Evolutionary conservation across 2,888 invertebrate genomes (phyloP).

Genomic region (Diaprepes abbreviatus): DNA sequence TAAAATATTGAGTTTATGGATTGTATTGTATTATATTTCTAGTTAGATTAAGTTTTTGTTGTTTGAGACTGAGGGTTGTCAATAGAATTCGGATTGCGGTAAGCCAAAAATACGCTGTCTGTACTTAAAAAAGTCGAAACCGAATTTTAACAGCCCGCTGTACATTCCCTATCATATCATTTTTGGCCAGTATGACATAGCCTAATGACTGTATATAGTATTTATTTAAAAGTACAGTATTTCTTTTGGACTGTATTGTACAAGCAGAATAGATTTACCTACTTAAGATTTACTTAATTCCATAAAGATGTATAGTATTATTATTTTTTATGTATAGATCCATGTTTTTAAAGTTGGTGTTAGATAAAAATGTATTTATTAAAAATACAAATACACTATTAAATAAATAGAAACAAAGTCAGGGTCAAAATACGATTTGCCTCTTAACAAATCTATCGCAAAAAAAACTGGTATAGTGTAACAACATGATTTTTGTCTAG

Average conservation of each 20-base stretch:
- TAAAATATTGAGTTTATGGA: constrained; percentile 64
- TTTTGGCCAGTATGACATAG: constrained; percentile 63
- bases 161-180: constrained; percentile 63
- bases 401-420: constrained; percentile 47
- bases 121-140: constrained; percentile 36
- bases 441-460: constrained; percentile 40
- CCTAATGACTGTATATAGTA: constrained; percentile 63
- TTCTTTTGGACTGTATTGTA: constrained; percentile 33
- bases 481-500: constrained; percentile 47
- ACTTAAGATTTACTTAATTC: constrained; percentile 50
- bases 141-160: constrained; percentile 58
- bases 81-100: constrained; percentile 34
- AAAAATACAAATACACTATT: constrained; percentile 32
- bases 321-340: constrained; percentile 51
- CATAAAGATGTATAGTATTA: constrained; percentile 51
- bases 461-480: constrained; percentile 45
- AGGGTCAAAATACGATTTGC: constrained; percentile 43
- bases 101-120: background rate
- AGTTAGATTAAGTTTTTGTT: constrained; percentile 65
- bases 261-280: constrained; percentile 7
- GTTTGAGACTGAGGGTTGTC: constrained; percentile 66
- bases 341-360: constrained; percentile 62
- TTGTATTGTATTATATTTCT: constrained; percentile 64
- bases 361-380: constrained; percentile 51
- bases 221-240: constrained; percentile 57